Evolutionary conservation across 2,888 invertebrate species (phyloP).

Genomic region (Hirtodrosophila trivittata): DNA sequence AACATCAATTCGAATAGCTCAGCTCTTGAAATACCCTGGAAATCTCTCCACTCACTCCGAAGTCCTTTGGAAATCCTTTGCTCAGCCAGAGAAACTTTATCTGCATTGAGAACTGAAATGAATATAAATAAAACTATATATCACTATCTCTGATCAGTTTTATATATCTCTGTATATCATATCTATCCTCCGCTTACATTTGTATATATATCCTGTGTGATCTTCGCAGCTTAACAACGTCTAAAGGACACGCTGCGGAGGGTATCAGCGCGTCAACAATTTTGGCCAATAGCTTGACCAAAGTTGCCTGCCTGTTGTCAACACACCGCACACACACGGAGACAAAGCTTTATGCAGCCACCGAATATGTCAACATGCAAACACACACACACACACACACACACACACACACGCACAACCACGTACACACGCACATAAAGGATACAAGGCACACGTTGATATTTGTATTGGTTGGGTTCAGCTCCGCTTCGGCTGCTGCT

Average conservation of each 20-base stretch:
- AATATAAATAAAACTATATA: too few species aligned
- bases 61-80: too few species aligned
- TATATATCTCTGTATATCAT: too few species aligned
- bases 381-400: conserved; percentile 2
- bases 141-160: too few species aligned
- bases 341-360: conserved; percentile 45
- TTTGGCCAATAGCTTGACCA: conserved; percentile 58
- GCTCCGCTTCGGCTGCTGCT: conserved; percentile 16
- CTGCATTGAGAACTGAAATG: too few species aligned
- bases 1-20: neutral
- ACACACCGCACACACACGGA: conserved; percentile 41
- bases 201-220: too few species aligned
- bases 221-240: neutral
- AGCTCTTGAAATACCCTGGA: conserved; percentile 19
- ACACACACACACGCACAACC: conserved; percentile 20
- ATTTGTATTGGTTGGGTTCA: conserved; percentile 31
- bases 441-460: conserved; percentile 6
- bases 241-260: conserved; percentile 2
- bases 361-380: conserved; percentile 57
- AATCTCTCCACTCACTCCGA: too few species aligned
- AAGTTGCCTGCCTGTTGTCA: conserved; percentile 57
- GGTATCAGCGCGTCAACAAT: conserved; percentile 54
- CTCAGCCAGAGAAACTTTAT: too few species aligned
- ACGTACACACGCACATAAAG: conserved; percentile 2
- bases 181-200: too few species aligned